Base-by-base conservation (phyloP, 1,140 invertebrate species). In the Trachymyrmex septentrionalis region DNA sequence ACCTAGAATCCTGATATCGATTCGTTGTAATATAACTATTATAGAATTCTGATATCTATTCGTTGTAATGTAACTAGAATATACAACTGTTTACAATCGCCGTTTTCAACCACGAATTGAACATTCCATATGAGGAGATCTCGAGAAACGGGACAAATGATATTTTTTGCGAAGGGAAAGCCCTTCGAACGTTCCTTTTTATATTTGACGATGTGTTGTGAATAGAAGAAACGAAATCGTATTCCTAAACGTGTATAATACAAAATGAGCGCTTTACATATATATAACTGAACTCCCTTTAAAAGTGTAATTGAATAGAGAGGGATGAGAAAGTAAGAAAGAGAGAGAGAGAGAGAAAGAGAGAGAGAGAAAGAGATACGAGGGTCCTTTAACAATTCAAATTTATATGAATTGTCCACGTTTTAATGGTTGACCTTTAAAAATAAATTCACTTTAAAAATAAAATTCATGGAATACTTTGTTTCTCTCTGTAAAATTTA, bases 21-120 rank as follows among this genome's bases (percentile, higher is more conserved):
- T 77, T 77, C 38, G 34, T 34, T 24, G 2, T 16, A 27, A 77
- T 63, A 77, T 77, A 61, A 44, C n/a, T n/a, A n/a, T n/a, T n/a
- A n/a, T 78, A 24, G 6, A 30, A 64, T 27, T 7, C 12, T n/a
- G 50, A 67, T 53, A 67, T 80, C 30, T 12, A 38, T 77, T 77
- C 38, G 34, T 34, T 24, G 2, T 16, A 27, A 77, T 63, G 63
- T 77, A 61, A 44, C 38, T 10, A 53, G 4, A 27, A 72, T 44
- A 44, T 44, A 44, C 12, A 72, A 27, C n/a, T 61, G 34, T 19
- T 76, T 44, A 59, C 34, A 19, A 7, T 1, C 6, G 9, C 21
- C 1, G 14, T 63, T 30, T 63, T 48, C 12, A 38, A 44, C 16
- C 21, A 5, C 7, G 4, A 5, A 9, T n/a, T 77, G 38, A 77